A percentile compares a stretch with the other conserved stretches of the same genome.
These are phyloP conservation scores for Melospiza georgiana DNA, from an alignment of 2,113 vertebrate species.

Conservation along the genomic window DNA sequence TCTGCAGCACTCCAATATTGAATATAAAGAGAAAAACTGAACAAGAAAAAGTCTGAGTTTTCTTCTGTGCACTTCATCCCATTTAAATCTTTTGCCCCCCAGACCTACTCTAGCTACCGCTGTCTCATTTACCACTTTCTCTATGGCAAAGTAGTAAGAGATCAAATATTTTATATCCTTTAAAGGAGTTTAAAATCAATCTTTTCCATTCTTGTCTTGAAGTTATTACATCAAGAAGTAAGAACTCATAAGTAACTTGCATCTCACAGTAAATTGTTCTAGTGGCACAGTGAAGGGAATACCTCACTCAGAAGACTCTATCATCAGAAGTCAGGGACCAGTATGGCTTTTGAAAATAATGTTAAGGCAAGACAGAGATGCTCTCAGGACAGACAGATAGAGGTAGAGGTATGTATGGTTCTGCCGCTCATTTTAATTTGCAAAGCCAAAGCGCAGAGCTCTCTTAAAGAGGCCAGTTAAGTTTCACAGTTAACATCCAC, in stretches of 20 bases:
- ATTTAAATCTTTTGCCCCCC: not conserved
- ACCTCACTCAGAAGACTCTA: not conserved
- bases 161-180: not conserved
- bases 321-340: not conserved
- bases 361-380: not conserved
- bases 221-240: not conserved
- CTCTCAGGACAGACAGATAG: not conserved
- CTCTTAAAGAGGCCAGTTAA: not conserved
- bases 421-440: not conserved
- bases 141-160: rapidly evolving
- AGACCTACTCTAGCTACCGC: not conserved
- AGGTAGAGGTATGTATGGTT: not conserved
- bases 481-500: not conserved
- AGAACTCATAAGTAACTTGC: not conserved
- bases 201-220: not conserved
- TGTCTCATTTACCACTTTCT: not conserved
- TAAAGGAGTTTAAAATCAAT: not conserved
- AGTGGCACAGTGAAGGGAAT: not conserved
- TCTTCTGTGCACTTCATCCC: not conserved
- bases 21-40: not conserved
- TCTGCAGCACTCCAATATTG: not conserved
- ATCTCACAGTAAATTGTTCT: not conserved
- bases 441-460: not conserved
- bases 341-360: not conserved
- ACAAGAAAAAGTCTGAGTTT: not conserved